Percentiles rank a stretch among this genome's conserved stretches.
These are phyloP conservation scores for Idris sp. DNA, from an alignment of 1,140 invertebrate species.

Conservation along the genomic window DNA sequence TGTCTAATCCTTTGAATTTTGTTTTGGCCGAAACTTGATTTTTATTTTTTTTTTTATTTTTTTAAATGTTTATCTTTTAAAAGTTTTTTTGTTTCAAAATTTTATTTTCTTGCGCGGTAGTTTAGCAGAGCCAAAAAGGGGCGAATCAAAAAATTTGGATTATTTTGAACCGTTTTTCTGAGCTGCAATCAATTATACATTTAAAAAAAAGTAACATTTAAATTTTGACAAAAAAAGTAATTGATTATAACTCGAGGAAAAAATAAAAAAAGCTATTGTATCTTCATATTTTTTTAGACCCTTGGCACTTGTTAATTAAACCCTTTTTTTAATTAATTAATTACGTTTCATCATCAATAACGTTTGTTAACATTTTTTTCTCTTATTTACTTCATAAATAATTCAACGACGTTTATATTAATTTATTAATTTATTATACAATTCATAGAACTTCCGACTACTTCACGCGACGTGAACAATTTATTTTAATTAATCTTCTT, in stretches of 20 bases:
- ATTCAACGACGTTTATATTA: conserved; percentile 68
- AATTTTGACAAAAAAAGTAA: too few species aligned
- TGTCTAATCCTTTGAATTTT: conserved; percentile 15
- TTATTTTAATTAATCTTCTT: conserved; percentile 34
- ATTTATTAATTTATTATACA: conserved; percentile 79
- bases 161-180: too few species aligned
- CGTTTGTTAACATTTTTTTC: conserved; percentile 63
- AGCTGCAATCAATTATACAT: too few species aligned
- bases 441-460: conserved; percentile 74
- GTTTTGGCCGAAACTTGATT: conserved; percentile 31
- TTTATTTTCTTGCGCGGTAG: conserved; percentile 57
- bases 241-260: too few species aligned
- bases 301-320: conserved; percentile 54
- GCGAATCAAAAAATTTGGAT: conserved; percentile 40
- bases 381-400: conserved; percentile 78
- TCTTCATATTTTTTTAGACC: conserved; percentile 52
- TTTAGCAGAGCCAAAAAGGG: conserved; percentile 60
- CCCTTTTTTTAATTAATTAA: conserved; percentile 32
- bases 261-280: conserved; percentile 11
- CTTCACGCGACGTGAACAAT: conserved; percentile 45
- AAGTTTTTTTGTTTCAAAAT: too few species aligned
- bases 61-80: too few species aligned
- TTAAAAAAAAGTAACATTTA: too few species aligned
- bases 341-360: conserved; percentile 55
- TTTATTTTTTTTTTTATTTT: conserved; percentile 16